Evolutionary conservation across 1,140 invertebrate species (phyloP).

Genomic region (Zaprionus ghesquierei): DNA sequence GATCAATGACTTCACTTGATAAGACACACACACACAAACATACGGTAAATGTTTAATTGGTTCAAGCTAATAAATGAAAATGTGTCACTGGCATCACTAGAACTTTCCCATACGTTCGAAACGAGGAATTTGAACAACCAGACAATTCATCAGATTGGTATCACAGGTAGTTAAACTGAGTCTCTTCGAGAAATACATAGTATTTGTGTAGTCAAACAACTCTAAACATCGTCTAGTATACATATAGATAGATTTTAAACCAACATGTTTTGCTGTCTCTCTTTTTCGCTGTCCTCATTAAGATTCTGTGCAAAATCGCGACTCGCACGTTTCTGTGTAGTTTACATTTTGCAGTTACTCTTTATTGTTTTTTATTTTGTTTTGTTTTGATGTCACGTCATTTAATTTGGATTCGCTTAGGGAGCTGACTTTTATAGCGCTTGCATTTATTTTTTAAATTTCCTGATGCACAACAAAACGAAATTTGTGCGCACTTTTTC

Average conservation of each 20-base stretch:
- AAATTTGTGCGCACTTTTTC: slow-evolving; percentile 44
- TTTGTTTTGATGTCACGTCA: slow-evolving; percentile 58
- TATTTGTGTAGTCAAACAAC: neutral
- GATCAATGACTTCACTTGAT: slow-evolving; percentile 15
- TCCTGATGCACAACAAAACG: slow-evolving; percentile 43
- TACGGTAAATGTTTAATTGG: neutral
- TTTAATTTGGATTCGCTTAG: slow-evolving; percentile 51
- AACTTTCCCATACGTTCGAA: slow-evolving; percentile 6
- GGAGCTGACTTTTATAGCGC: slow-evolving; percentile 36
- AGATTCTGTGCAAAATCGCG: slow-evolving; percentile 66
- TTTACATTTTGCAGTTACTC: slow-evolving; percentile 58
- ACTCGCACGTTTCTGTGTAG: slow-evolving; percentile 63
- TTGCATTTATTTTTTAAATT: slow-evolving; percentile 47
- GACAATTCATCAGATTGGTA: neutral
- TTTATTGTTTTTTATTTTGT: slow-evolving; percentile 46
- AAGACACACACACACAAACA: neutral
- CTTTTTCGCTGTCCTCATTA: slow-evolving; percentile 36
- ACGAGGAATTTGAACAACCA: neutral
- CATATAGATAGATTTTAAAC: neutral
- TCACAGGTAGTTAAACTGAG: neutral
- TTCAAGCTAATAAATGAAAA: neutral
- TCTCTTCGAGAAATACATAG: neutral
- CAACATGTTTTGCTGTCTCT: neutral
- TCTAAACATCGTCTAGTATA: neutral
- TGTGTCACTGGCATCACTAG: neutral